These are phyloP conservation scores for Callipepla squamata DNA, from an alignment of 2,113 vertebrate genomes.

Conservation along the genomic window DNA sequence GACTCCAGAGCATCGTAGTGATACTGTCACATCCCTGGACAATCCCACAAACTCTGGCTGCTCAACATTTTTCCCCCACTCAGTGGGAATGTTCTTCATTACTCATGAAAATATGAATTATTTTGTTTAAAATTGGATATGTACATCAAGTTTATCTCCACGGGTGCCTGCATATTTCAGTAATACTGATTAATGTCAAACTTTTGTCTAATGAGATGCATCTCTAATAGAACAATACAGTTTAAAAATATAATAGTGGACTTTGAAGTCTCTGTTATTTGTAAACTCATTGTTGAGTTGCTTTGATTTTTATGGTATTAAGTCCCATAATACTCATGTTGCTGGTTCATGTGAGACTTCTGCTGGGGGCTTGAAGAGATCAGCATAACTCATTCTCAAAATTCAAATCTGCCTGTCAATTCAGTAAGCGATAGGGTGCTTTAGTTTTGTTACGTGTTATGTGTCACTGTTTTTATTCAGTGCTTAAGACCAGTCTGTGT, in stretches of 20 bases:
- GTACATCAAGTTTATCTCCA: not conserved
- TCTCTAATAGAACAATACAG: slow-evolving; percentile 67
- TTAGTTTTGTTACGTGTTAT: not conserved
- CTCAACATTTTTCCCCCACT: slow-evolving; percentile 38
- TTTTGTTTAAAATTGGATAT: slow-evolving; percentile 35
- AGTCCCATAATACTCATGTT: not conserved
- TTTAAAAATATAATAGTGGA: slow-evolving; percentile 43
- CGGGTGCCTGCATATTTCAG: slow-evolving; percentile 69
- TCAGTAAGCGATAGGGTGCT: not conserved
- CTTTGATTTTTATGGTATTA: slow-evolving; percentile 13
- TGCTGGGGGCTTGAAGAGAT: not conserved
- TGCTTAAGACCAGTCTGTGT: not conserved
- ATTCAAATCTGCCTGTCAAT: not conserved
- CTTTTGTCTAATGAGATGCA: slow-evolving; percentile 69
- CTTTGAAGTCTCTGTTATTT: slow-evolving; percentile 28
- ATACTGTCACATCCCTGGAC: slow-evolving; percentile 29
- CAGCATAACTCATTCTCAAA: not conserved
- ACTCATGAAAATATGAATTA: slow-evolving; percentile 67
- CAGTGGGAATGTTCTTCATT: slow-evolving; percentile 55
- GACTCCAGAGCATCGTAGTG: not conserved
- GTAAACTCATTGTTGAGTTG: slow-evolving; percentile 4
- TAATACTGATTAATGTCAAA: slow-evolving; percentile 67
- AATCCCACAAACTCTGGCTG: slow-evolving; percentile 14
- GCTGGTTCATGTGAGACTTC: not conserved
- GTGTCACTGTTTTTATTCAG: not conserved